Conservation (phyloP, 2,113 vertebrate species). For the Mesitornis unicolor region DNA sequence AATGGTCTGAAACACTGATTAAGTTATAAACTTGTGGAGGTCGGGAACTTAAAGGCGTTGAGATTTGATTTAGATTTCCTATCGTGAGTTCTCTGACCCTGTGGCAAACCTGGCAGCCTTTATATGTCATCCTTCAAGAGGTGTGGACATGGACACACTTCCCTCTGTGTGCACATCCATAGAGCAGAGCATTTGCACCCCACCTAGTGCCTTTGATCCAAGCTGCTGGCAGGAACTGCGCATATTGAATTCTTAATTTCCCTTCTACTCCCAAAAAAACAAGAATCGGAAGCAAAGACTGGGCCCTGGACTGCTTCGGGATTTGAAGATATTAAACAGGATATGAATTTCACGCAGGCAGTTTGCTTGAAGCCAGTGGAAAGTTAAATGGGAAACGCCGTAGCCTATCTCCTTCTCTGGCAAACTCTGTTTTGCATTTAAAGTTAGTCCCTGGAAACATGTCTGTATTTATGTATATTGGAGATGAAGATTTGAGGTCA, state of each 20-base stretch:
- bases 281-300: background rate
- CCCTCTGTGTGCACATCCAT: accelerated
- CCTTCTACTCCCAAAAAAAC: background rate
- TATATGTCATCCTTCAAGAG: background rate
- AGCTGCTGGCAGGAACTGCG: accelerated
- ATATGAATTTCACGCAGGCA: background rate
- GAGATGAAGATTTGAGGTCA: background rate
- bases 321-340: constrained; percentile 1
- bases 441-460: background rate
- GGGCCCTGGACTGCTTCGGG: background rate
- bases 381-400: background rate
- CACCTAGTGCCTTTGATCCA: background rate
- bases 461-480: background rate
- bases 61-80: background rate
- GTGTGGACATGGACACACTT: no score
- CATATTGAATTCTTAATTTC: background rate
- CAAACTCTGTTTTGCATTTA: accelerated
- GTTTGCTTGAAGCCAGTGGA: background rate
- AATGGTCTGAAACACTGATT: background rate
- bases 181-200: background rate
- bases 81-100: background rate
- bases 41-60: background rate
- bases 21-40: background rate
- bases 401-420: background rate
- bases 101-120: background rate